Evolutionary conservation across 1,140 invertebrate species (phyloP).

Genomic region (Drosophila bifasciata): DNA sequence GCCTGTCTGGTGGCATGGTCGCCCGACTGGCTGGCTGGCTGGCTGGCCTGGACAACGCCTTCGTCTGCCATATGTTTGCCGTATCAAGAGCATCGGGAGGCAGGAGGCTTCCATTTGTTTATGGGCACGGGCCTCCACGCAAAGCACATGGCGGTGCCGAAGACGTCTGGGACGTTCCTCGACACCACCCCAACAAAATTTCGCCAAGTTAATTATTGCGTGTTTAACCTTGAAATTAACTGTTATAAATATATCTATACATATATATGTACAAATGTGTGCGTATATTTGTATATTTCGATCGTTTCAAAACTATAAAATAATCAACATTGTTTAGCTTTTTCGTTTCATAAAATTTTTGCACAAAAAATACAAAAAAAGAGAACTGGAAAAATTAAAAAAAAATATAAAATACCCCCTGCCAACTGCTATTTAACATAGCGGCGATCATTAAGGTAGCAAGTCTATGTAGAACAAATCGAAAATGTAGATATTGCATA

Average conservation of each 20-base stretch:
- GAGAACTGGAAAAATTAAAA: slow-evolving; percentile 3
- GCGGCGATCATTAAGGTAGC: too few species aligned
- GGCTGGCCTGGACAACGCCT: slow-evolving; percentile 47
- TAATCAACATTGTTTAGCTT: slow-evolving; percentile 78
- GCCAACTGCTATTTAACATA: slow-evolving; percentile 12
- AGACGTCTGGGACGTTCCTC: slow-evolving; percentile 32
- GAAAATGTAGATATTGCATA: background rate
- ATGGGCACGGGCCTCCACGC: slow-evolving; percentile 20
- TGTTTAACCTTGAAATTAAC: slow-evolving; percentile 73
- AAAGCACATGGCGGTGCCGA: slow-evolving; percentile 46
- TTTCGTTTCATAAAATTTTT: slow-evolving; percentile 62
- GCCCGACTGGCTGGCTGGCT: slow-evolving; percentile 49
- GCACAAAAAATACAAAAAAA: slow-evolving; percentile 36
- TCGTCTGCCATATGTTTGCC: slow-evolving; percentile 60
- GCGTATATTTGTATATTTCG: slow-evolving; percentile 46
- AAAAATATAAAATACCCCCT: slow-evolving; percentile 13
- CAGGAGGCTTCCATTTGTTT: slow-evolving; percentile 45
- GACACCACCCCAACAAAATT: slow-evolving; percentile 54
- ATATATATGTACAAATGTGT: slow-evolving; percentile 26
- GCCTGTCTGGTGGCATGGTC: slow-evolving; percentile 33
- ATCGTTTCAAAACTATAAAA: slow-evolving; percentile 79
- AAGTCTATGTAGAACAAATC: too few species aligned
- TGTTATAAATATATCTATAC: slow-evolving; percentile 37
- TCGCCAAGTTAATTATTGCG: slow-evolving; percentile 76
- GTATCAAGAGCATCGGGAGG: slow-evolving; percentile 31